These are phyloP conservation scores for Polypterus bichir DNA, from an alignment of 2,113 vertebrate genomes.

Conservation along the genomic window DNA sequence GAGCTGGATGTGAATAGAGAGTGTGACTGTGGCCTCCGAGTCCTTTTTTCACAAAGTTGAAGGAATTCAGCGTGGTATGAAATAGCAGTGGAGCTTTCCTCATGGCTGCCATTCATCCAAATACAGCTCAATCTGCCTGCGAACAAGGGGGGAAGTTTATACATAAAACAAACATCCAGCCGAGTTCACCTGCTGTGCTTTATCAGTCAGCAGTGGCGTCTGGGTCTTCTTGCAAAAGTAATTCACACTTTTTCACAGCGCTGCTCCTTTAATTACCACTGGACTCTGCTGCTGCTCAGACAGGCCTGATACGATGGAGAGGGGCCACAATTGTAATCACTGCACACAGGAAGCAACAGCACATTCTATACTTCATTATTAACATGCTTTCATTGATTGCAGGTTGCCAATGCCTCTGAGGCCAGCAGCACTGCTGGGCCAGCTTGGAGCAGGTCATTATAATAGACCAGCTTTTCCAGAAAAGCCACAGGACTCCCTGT, in stretches of 20 bases:
- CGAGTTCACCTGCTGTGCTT: conserved; percentile 61
- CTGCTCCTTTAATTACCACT: conserved; percentile 73
- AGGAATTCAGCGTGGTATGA: not conserved
- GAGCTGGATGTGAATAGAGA: not conserved
- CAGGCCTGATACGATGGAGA: conserved; percentile 58
- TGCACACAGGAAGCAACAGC: conserved; percentile 50
- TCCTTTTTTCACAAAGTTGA: not conserved
- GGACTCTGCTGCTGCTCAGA: conserved; percentile 59
- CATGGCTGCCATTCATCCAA: conserved; percentile 9
- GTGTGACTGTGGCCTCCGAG: not conserved
- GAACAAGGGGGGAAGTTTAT: conserved; percentile 6
- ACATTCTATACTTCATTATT: conserved; percentile 54
- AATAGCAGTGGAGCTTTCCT: not conserved
- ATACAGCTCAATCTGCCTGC: conserved; percentile 1
- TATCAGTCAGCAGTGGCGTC: conserved; percentile 59
- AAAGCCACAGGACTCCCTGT: conserved; percentile 29
- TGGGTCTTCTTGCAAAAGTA: conserved; percentile 65
- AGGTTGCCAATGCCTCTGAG: conserved; percentile 51
- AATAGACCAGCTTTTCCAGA: conserved; percentile 25
- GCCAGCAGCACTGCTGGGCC: conserved; percentile 48
- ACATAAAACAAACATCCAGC: conserved; percentile 49
- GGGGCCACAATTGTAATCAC: conserved; percentile 56
- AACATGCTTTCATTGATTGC: conserved; percentile 60
- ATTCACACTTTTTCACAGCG: conserved; percentile 73
- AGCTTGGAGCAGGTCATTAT: conserved; percentile 59